Percentiles rank a stretch among this genome's conserved stretches.
Conservation (phyloP, 2,797 vertebrate species). For the Lagodon rhomboides region DNA sequence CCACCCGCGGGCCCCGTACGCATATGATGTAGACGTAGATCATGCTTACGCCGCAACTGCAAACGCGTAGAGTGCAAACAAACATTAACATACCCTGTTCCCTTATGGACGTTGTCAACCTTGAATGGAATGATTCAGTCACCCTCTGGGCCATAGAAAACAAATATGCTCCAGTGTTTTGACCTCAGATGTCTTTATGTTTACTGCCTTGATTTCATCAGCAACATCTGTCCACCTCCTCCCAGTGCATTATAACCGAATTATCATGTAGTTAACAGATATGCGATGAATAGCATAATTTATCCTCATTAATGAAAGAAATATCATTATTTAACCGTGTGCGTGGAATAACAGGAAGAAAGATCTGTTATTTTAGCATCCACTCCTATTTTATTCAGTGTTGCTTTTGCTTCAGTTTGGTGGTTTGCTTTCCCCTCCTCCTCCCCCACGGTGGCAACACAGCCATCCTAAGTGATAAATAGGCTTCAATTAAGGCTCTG, state of each 20-base stretch:
- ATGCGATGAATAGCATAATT: background rate
- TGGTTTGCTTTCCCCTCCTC: conserved; percentile 40
- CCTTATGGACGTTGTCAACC: background rate
- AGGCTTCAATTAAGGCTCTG: conserved; percentile 77
- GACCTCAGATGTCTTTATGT: background rate
- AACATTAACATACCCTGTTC: conserved; percentile 4
- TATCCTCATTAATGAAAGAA: conserved; percentile 27
- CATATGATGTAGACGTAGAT: conserved; percentile 6
- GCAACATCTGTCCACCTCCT: background rate
- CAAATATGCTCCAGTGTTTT: conserved; percentile 3
- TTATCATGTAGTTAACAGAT: conserved; percentile 13
- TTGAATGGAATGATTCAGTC: conserved; percentile 6
- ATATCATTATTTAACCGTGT: background rate
- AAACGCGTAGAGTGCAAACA: conserved; percentile 2
- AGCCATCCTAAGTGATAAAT: conserved; percentile 76
- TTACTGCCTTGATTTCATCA: background rate
- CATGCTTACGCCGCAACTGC: conserved; percentile 19
- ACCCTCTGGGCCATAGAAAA: background rate
- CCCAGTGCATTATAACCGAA: background rate
- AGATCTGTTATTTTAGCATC: conserved; percentile 10
- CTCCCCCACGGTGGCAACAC: conserved; percentile 46
- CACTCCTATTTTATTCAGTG: conserved; percentile 11
- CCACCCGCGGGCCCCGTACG: conserved; percentile 14
- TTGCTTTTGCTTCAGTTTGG: conserved; percentile 23
- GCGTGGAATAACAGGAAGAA: conserved; percentile 7